Evolutionary conservation across 2,113 vertebrate species (phyloP).

Genomic region (Archilochus colubris): DNA sequence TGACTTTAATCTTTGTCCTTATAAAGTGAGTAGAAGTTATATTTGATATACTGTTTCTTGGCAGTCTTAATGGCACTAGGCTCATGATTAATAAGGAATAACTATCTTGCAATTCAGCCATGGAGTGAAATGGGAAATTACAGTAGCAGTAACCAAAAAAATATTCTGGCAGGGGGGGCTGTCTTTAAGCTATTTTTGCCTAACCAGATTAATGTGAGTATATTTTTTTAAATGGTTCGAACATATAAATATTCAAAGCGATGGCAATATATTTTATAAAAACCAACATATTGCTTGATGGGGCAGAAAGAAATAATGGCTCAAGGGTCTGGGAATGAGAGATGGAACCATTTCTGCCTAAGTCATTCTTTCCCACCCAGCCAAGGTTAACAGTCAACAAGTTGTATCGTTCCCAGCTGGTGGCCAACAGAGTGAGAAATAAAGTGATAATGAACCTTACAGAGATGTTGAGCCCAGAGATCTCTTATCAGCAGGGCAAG

Average conservation of each 20-base stretch:
- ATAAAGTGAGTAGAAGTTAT: slow-evolving; percentile 42
- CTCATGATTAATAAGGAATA: not conserved
- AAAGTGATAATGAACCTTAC: not conserved
- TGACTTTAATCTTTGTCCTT: slow-evolving; percentile 54
- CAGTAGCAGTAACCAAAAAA: slow-evolving; percentile 50
- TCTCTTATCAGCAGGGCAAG: not conserved
- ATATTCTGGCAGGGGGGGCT: slow-evolving; percentile 24
- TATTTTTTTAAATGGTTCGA: slow-evolving; percentile 47
- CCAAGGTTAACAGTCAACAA: slow-evolving; percentile 47
- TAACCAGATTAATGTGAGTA: slow-evolving; percentile 33
- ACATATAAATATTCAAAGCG: slow-evolving; percentile 43
- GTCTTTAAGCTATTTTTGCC: slow-evolving; percentile 51
- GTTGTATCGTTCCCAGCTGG: slow-evolving; percentile 15
- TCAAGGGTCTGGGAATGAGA: slow-evolving; percentile 23
- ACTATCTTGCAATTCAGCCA: slow-evolving; percentile 5
- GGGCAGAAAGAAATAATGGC: slow-evolving; percentile 34
- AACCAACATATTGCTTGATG: not conserved
- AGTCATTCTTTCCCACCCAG: slow-evolving; percentile 15
- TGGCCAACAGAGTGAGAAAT: slow-evolving; percentile 16
- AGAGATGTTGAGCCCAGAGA: not conserved
- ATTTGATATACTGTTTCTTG: slow-evolving; percentile 34
- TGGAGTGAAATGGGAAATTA: slow-evolving; percentile 47
- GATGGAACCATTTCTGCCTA: slow-evolving; percentile 1
- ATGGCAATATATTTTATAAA: slow-evolving; percentile 50
- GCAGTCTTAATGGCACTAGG: not conserved